Evolutionary conservation across 2,888 invertebrate species (phyloP).

Genomic region (Galeopsomyia nigrocyanea): DNA sequence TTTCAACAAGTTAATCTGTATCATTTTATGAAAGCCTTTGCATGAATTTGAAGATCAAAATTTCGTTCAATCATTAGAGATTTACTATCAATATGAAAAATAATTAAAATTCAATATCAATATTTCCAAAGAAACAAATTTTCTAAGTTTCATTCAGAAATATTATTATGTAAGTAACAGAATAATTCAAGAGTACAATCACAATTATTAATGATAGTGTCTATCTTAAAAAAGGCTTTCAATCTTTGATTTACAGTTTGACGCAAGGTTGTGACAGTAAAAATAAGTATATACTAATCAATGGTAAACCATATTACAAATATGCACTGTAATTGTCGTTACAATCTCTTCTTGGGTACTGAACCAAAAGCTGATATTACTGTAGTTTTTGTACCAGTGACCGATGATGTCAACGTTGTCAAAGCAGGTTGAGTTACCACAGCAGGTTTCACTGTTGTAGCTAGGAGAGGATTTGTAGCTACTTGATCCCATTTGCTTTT

Average conservation of each 20-base stretch:
- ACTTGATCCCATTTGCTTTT: conserved; percentile 96
- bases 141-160: too few species aligned
- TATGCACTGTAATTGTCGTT: conserved; percentile 51
- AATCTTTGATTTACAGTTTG: background rate
- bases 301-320: conserved; percentile 30
- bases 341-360: conserved; percentile 81
- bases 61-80: too few species aligned
- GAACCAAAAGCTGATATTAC: conserved; percentile 95
- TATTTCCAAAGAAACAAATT: too few species aligned
- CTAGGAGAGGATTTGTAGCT: conserved; percentile 71
- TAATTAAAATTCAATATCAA: too few species aligned
- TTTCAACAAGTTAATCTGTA: too few species aligned
- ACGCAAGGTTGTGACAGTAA: conserved; percentile 2
- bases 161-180: too few species aligned
- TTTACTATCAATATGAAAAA: too few species aligned
- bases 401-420: conserved; percentile 83
- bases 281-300: conserved; percentile 17
- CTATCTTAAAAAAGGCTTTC: too few species aligned
- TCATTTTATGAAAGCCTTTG: too few species aligned
- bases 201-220: too few species aligned
- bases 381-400: conserved; percentile 91
- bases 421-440: conserved; percentile 79
- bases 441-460: conserved; percentile 75
- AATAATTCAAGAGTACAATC: too few species aligned
- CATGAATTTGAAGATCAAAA: too few species aligned